A percentile compares a stretch with the other conserved stretches of the same genome.
phyloP scores from a whole-genome alignment of 2,113 vertebrate genomes.

The Clinocottus analis region DNA sequence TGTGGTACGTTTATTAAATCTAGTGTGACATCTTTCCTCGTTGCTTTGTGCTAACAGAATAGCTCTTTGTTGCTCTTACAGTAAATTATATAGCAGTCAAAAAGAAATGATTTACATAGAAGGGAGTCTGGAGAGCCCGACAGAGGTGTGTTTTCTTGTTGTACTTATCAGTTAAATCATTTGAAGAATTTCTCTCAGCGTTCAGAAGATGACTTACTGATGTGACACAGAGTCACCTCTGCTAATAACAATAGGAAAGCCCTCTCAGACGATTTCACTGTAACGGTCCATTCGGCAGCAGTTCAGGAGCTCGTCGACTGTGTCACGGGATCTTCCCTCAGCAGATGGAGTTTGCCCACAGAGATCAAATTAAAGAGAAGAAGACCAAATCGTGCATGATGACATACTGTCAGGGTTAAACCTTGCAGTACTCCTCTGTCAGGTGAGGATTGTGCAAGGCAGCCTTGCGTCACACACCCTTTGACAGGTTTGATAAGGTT shows the following conservation, averaged over 20 bases:
- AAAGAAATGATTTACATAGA: slow-evolving; percentile 11
- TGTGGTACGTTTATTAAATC: not conserved
- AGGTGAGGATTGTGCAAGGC: slow-evolving; percentile 59
- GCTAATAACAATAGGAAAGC: not conserved
- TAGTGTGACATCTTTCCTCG: not conserved
- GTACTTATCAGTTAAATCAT: slow-evolving; percentile 18
- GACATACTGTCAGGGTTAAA: slow-evolving; percentile 18
- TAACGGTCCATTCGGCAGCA: not conserved
- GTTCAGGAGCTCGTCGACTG: not conserved
- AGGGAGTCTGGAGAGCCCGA: not conserved
- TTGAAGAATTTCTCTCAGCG: slow-evolving; percentile 14
- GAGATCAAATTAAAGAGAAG: not conserved
- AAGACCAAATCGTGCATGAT: not conserved
- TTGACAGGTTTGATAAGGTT: slow-evolving; percentile 69
- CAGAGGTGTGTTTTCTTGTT: not conserved
- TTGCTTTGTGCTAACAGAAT: not conserved
- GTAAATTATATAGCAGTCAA: slow-evolving; percentile 28
- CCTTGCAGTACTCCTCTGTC: slow-evolving; percentile 34
- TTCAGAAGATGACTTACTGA: slow-evolving; percentile 20
- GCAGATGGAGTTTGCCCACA: not conserved
- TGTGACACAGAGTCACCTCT: not conserved
- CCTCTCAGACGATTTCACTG: not conserved
- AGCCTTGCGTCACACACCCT: slow-evolving; percentile 51
- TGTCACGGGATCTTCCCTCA: not conserved
- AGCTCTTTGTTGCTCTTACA: not conserved